These are phyloP conservation scores for Helleia helle DNA, from an alignment of 2,888 invertebrate genomes.

Conservation along the genomic window DNA sequence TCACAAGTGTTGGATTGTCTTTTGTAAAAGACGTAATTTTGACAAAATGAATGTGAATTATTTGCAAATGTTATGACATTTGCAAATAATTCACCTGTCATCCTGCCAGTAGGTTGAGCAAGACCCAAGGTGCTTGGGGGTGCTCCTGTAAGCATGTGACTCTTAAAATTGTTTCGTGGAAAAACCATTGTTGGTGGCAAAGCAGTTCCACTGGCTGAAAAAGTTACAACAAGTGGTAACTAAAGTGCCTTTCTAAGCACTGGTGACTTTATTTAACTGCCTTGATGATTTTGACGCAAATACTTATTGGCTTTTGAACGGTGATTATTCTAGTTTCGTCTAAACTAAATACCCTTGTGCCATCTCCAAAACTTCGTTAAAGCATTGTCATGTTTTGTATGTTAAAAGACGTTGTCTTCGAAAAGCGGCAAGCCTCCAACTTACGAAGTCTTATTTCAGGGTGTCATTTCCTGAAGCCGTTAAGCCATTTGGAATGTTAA, in stretches of 20 bases:
- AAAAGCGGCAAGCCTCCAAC: constrained; percentile 7
- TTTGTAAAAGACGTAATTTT: no score
- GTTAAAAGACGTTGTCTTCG: constrained; percentile 8
- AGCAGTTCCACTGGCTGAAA: constrained; percentile 20
- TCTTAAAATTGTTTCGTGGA: constrained; percentile 10
- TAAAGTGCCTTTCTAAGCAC: constrained; percentile 22
- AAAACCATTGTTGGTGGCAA: constrained; percentile 9
- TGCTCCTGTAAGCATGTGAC: constrained; percentile 29
- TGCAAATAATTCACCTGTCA: no score
- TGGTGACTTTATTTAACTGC: constrained; percentile 15
- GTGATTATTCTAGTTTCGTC: constrained; percentile 11
- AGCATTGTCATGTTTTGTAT: constrained; percentile 3
- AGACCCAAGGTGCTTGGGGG: constrained; percentile 33
- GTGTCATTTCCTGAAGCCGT: constrained; percentile 8
- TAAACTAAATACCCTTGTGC: constrained; percentile 9
- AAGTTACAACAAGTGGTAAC: constrained; percentile 27
- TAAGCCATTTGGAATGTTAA: no score
- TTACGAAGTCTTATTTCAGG: constrained; percentile 5
- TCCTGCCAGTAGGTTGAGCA: constrained; percentile 34
- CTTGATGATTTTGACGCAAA: constrained; percentile 22
- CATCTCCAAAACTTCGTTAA: constrained; percentile 10
- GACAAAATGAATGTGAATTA: no score
- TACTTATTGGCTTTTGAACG: constrained; percentile 20
- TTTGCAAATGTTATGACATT: no score
- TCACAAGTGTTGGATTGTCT: no score